Evolutionary conservation across 53 echinoderm and acorn worm species (phyloP), one percentile per base, ranked within the genome.

Genomic region (Astropecten irregularis): DNA sequence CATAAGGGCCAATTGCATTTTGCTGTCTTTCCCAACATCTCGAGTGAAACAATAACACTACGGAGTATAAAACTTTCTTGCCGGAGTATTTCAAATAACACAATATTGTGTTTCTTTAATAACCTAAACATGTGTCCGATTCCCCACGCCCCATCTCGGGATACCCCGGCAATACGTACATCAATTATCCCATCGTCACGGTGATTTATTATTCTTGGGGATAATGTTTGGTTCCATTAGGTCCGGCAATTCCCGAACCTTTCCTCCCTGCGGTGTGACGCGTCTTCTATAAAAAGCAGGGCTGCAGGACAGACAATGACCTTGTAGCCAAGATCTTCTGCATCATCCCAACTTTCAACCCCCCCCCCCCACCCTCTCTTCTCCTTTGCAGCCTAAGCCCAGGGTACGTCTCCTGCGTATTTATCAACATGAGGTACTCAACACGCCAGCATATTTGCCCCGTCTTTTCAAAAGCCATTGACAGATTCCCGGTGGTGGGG

Each of bases 151-250:
- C 14, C 14, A 46, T 46, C 44, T 27, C 2, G 7, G 4, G 25
- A 68, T 68, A 46, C 47, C 36, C n/a, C n/a, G 3, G 21, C 39
- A 11, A 37, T 21, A 38, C 14, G 15, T 76, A 39, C 23, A 76
- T 76, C 76, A 56, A 58, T 76, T 31, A 68, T 44, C 68, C 31
- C 40, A 21, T 46, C 9, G 16, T 13, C 0, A 38, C 56, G 58
- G 37, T 39, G 9, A 76, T 76, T 49, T 76, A 57, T 56, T 76
- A 57, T 76, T 58, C 58, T 76, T 76, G 37, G 26, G 76, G 57
- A 76, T 76, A 58, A 36, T 73, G 53, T 23, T 35, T 35, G 2
- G 54, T 35, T 34, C 37, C 73, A 51, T 4, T 53, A 0, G 37
- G 15, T 26, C 8, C 16, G 7, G 5, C 33, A 14, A 26, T 76